Conservation (phyloP, 1,140 invertebrate species). For the Drosophila yakuba region DNA sequence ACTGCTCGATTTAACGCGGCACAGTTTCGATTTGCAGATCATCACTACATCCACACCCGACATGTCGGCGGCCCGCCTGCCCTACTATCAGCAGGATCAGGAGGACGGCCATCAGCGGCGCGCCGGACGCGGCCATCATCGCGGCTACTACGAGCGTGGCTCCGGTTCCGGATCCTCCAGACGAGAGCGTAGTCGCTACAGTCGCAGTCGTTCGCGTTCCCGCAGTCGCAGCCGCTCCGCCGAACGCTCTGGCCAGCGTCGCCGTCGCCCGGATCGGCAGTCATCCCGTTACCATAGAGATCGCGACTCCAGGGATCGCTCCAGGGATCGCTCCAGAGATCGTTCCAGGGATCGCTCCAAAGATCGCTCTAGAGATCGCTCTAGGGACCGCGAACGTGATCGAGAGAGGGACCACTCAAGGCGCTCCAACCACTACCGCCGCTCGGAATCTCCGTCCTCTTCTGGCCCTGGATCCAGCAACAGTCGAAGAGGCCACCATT, state of each 20-base stretch:
- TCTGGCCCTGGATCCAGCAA: slow-evolving; percentile 9
- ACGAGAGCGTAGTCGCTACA: slow-evolving; percentile 50
- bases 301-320: slow-evolving; percentile 42
- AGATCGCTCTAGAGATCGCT: slow-evolving; percentile 34
- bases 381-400: slow-evolving; percentile 41
- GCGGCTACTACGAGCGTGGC: slow-evolving; percentile 44
- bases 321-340: slow-evolving; percentile 39
- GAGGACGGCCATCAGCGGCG: slow-evolving; percentile 37
- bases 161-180: slow-evolving; percentile 24
- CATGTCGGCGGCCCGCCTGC: slow-evolving; percentile 70
- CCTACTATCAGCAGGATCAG: slow-evolving; percentile 65
- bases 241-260: slow-evolving; percentile 46
- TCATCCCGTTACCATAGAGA: slow-evolving; percentile 34
- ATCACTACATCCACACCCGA: slow-evolving; percentile 27
- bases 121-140: slow-evolving; percentile 35
- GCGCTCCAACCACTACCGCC: slow-evolving; percentile 46
- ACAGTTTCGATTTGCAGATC: slow-evolving; percentile 81
- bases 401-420: slow-evolving; percentile 36
- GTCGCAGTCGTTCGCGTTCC: slow-evolving; percentile 47
- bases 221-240: slow-evolving; percentile 43
- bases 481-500: slow-evolving; percentile 7
- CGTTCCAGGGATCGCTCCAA: slow-evolving; percentile 4
- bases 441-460: slow-evolving; percentile 32
- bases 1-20: slow-evolving; percentile 78
- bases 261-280: slow-evolving; percentile 29